A percentile compares a stretch with the other conserved stretches of the same genome.
These are phyloP conservation scores for Danionella dracula DNA, from an alignment of 2,797 vertebrate genomes.

Conservation along the genomic window DNA sequence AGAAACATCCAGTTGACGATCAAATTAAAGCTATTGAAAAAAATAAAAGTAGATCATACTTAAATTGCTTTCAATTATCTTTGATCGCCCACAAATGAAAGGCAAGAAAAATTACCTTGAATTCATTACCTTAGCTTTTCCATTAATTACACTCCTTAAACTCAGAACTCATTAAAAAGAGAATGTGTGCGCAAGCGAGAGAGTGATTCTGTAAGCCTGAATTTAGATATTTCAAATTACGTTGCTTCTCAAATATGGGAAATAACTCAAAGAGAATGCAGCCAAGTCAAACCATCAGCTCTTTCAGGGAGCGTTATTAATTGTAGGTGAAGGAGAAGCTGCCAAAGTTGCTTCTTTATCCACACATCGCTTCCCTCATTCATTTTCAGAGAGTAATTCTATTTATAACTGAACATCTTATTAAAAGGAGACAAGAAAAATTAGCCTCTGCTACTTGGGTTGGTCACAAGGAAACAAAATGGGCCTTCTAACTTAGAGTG, in stretches of 20 bases:
- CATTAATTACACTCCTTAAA: slow-evolving; percentile 79
- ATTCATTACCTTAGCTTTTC: slow-evolving; percentile 60
- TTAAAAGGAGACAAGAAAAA: slow-evolving; percentile 97
- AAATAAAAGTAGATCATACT: slow-evolving; percentile 55
- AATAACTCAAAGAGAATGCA: slow-evolving; percentile 84
- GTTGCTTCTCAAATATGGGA: slow-evolving; percentile 80
- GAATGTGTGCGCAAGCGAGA: neutral
- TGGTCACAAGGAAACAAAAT: slow-evolving; percentile 96
- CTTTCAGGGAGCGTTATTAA: slow-evolving; percentile 90
- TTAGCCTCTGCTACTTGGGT: slow-evolving; percentile 84
- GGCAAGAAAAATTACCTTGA: slow-evolving; percentile 52
- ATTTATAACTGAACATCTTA: slow-evolving; percentile 99
- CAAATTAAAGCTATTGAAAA: slow-evolving; percentile 43
- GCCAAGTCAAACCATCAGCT: slow-evolving; percentile 83
- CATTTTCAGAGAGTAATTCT: slow-evolving; percentile 97
- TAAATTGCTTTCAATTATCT: slow-evolving; percentile 56
- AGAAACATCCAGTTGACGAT: slow-evolving; percentile 37
- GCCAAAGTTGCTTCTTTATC: slow-evolving; percentile 77
- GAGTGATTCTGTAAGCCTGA: slow-evolving; percentile 62
- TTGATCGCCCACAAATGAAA: slow-evolving; percentile 55
- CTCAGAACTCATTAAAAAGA: slow-evolving; percentile 73
- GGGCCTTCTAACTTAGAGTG: slow-evolving; percentile 98
- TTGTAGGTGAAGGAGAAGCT: slow-evolving; percentile 82
- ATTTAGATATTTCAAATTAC: slow-evolving; percentile 87
- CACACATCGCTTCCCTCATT: slow-evolving; percentile 94